Evolutionary conservation across 1,140 invertebrate species (phyloP).

Genomic region (Caenorhabditis inopinata): DNA sequence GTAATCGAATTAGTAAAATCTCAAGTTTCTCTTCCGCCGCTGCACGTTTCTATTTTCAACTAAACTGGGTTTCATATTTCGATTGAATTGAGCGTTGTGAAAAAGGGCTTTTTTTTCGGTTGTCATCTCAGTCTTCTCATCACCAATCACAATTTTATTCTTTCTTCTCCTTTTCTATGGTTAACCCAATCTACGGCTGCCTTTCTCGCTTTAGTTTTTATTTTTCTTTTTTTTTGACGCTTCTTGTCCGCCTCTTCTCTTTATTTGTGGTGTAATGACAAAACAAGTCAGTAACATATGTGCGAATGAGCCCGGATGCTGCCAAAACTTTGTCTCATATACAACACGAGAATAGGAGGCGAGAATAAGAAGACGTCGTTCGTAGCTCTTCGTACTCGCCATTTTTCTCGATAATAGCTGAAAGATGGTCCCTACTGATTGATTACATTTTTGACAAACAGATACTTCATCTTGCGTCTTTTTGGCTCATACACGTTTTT

Average conservation of each 20-base stretch:
- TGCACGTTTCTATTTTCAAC: not conserved
- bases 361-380: not conserved
- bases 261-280: constrained; percentile 27
- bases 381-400: not conserved
- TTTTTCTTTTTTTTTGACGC: constrained; percentile 7
- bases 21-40: not conserved
- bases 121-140: not conserved
- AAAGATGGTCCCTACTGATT: constrained; percentile 14
- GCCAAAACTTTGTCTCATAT: constrained; percentile 3
- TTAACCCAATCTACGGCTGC: not conserved
- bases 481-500: not conserved
- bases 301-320: constrained; percentile 1
- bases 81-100: too few species aligned
- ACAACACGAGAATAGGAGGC: not conserved
- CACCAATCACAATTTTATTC: constrained; percentile 32
- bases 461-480: not conserved
- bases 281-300: constrained; percentile 32
- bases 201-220: not conserved
- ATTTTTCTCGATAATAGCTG: constrained; percentile 7
- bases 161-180: not conserved
- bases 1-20: constrained; percentile 16
- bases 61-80: constrained; percentile 21
- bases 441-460: constrained; percentile 14
- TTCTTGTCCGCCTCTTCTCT: not conserved
- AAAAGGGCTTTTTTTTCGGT: too few species aligned